phyloP scores from a whole-genome alignment of 2,113 vertebrate genomes.

The Grantiella picta region DNA sequence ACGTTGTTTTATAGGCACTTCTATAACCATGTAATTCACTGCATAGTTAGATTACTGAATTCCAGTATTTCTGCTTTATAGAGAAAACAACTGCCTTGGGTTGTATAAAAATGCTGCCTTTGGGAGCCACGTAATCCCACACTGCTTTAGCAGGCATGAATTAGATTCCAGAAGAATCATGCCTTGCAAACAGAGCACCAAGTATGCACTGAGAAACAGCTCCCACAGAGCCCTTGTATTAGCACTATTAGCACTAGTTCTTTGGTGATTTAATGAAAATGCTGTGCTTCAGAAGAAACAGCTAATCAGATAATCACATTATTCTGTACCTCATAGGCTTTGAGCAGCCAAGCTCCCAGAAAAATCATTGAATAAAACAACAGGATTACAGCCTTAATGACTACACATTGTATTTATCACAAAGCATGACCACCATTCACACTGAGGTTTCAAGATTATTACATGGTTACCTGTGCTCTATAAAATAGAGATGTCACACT shows the following conservation, averaged over 20 bases:
- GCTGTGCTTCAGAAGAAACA: not conserved
- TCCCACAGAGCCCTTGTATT: not conserved
- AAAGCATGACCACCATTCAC: not conserved
- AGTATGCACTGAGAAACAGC: not conserved
- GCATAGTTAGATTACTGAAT: not conserved
- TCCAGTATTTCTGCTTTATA: not conserved
- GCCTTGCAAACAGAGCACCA: not conserved
- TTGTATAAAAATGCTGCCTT: not conserved
- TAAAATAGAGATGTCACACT: not conserved
- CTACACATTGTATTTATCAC: not conserved
- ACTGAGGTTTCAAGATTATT: not conserved
- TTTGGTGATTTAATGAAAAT: not conserved
- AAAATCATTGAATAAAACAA: conserved; percentile 1
- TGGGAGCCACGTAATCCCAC: not conserved
- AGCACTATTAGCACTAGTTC: not conserved
- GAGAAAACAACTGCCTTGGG: not conserved
- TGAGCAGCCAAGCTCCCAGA: not conserved
- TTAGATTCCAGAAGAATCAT: not conserved
- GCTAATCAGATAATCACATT: conserved; percentile 26
- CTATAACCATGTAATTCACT: not conserved
- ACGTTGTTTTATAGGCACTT: not conserved
- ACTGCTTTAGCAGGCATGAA: not conserved
- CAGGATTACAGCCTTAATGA: not conserved
- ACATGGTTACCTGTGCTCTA: conserved; percentile 34
- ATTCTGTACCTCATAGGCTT: not conserved